Conservation (phyloP, 1,140 invertebrate species). For the Glomeris maerens region DNA sequence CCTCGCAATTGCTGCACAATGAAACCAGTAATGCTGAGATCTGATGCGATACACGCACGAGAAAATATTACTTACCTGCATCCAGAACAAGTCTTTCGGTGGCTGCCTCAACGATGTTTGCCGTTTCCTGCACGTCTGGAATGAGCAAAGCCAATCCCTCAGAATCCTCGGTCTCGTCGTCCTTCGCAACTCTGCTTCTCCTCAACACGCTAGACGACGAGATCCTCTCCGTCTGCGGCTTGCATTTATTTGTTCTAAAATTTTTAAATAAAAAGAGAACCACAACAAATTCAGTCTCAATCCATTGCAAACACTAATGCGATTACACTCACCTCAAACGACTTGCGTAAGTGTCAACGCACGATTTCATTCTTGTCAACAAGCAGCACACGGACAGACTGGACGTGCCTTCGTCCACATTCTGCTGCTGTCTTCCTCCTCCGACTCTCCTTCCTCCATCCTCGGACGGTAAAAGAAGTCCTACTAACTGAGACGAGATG, state of each 20-base stretch:
- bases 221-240: background rate
- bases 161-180: slow-evolving; percentile 57
- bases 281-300: too few species aligned
- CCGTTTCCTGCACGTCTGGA: slow-evolving; percentile 71
- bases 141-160: slow-evolving; percentile 74
- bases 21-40: too few species aligned
- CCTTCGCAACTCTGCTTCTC: slow-evolving; percentile 23
- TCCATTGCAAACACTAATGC: slow-evolving; percentile 11
- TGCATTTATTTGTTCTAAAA: slow-evolving; percentile 1
- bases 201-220: background rate
- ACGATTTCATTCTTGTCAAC: slow-evolving; percentile 69
- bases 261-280: background rate
- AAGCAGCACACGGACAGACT: slow-evolving; percentile 45
- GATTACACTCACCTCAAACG: slow-evolving; percentile 50
- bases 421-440: slow-evolving; percentile 26
- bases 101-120: slow-evolving; percentile 49
- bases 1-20: too few species aligned
- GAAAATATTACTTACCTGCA: background rate
- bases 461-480: slow-evolving; percentile 44
- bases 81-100: slow-evolving; percentile 36
- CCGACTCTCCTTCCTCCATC: slow-evolving; percentile 16
- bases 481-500: slow-evolving; percentile 46
- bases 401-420: slow-evolving; percentile 24
- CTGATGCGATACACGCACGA: too few species aligned
- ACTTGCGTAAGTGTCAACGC: slow-evolving; percentile 78